Conservation (phyloP, 2,113 vertebrate species). For the human (Homo sapiens) region DNA sequence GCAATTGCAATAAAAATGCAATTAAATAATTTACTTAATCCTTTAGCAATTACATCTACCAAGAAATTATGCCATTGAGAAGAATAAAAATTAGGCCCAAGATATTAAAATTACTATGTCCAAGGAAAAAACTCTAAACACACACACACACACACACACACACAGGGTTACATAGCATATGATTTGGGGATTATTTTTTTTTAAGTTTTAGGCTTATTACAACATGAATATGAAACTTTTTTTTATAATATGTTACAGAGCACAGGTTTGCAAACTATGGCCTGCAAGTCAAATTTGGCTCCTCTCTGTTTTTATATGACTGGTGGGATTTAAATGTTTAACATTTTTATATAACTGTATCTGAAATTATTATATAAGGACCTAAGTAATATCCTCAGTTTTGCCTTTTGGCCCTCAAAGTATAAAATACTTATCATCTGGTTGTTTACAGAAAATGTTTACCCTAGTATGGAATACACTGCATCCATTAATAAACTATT, state of each 20-base stretch:
- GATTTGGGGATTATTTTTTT: not conserved
- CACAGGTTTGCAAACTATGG: not conserved
- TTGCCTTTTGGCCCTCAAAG: not conserved
- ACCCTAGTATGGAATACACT: not conserved
- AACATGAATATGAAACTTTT: not conserved
- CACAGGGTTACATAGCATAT: not conserved
- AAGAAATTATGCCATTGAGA: not conserved
- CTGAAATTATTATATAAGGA: not conserved
- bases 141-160: not conserved
- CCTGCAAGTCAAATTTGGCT: not conserved
- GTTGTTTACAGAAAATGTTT: not conserved
- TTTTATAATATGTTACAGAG: not conserved
- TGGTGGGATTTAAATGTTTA: not conserved
- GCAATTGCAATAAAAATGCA: not conserved
- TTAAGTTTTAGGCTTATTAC: not conserved
- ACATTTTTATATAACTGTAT: not conserved
- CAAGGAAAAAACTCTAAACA: not conserved
- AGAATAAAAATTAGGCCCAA: not conserved
- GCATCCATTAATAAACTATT: not conserved
- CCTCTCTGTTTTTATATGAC: not conserved
- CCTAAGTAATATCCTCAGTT: not conserved
- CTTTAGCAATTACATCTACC: constrained; percentile 21
- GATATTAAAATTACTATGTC: not conserved
- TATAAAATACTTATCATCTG: not conserved
- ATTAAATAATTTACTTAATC: constrained; percentile 43